Evolutionary conservation across 1,140 invertebrate genomes (phyloP).

Genomic region (Pollicipes pollicipes): DNA sequence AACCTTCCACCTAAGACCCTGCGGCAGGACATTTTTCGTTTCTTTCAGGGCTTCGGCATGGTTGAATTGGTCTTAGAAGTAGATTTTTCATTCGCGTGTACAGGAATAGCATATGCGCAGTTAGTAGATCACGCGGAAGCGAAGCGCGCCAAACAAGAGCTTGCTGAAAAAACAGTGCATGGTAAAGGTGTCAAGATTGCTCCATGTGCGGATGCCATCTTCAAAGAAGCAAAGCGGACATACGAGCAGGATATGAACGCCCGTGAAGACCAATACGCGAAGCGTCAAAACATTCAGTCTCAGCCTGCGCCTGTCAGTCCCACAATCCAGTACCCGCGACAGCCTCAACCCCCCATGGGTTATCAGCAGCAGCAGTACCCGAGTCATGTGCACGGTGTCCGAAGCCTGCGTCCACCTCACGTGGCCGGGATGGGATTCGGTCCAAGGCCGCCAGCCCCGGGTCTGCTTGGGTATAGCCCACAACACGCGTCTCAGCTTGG

Average conservation of each 20-base stretch:
- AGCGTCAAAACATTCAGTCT: background rate
- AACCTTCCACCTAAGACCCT: background rate
- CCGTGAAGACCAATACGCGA: background rate
- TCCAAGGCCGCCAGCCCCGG: background rate
- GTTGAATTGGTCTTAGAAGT: background rate
- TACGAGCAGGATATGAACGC: background rate
- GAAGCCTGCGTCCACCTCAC: too few relatives aligned
- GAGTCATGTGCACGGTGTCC: background rate
- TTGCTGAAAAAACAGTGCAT: background rate
- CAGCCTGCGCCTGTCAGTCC: background rate
- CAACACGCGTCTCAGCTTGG: background rate
- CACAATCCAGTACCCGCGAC: background rate
- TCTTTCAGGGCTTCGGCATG: background rate
- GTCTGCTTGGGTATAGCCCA: background rate
- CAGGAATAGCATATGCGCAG: background rate
- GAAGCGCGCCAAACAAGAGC: background rate
- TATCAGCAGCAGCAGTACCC: background rate
- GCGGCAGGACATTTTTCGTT: background rate
- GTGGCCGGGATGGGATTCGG: background rate
- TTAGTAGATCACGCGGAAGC: background rate
- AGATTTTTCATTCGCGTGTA: background rate
- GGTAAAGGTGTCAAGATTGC: background rate
- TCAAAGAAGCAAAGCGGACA: background rate
- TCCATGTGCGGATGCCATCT: background rate
- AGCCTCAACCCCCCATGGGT: background rate